Evolutionary conservation across 37 sponge, comb jelly and placozoan genomes (phyloP).

Genomic region (Beroe forskalii): DNA sequence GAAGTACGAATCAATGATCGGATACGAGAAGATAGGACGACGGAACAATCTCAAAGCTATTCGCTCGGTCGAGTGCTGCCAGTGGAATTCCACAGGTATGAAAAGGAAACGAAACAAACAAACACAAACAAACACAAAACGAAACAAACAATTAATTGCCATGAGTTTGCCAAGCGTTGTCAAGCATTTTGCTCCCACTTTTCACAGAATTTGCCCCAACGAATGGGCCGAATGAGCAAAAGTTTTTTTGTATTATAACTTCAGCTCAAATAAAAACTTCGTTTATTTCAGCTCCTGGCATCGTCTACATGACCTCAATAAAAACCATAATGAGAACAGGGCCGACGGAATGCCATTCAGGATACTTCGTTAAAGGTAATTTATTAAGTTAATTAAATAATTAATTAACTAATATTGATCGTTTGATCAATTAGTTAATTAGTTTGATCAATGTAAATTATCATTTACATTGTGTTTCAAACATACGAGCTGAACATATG

Average conservation of each 20-base stretch:
- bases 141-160: too few species aligned
- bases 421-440: not conserved
- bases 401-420: not conserved
- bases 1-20: slow-evolving; percentile 50
- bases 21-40: slow-evolving; percentile 22
- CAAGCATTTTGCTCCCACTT: too few species aligned
- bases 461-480: too few species aligned
- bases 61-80: slow-evolving; percentile 23
- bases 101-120: too few species aligned
- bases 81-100: slow-evolving; percentile 30
- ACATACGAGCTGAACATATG: too few species aligned
- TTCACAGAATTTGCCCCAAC: too few species aligned
- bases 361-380: slow-evolving; percentile 53
- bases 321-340: not conserved
- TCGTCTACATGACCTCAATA: not conserved
- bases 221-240: too few species aligned
- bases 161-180: too few species aligned
- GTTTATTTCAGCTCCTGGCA: not conserved
- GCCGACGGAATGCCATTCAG: slow-evolving; percentile 11
- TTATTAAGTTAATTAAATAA: not conserved
- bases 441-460: too few species aligned
- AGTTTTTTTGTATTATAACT: too few species aligned
- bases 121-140: too few species aligned
- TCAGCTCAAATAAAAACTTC: too few species aligned
- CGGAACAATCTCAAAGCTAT: slow-evolving; percentile 56